Conservation (phyloP, 2,888 invertebrate species). For the Cremastobaeus sp. region DNA sequence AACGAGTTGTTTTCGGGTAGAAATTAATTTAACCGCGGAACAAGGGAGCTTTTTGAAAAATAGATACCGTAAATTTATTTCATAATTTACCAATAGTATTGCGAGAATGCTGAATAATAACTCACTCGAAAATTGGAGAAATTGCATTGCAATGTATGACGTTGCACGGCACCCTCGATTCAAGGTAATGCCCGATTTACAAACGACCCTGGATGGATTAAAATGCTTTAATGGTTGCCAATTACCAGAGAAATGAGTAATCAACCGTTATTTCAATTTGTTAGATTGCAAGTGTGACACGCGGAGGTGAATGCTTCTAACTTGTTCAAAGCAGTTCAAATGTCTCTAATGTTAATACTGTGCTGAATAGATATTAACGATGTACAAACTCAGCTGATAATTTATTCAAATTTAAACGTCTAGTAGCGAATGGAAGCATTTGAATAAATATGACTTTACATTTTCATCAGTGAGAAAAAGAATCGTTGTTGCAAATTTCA, state of each 20-base stretch:
- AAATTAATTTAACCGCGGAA: too few relatives aligned
- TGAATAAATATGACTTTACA: slow-evolving; percentile 12
- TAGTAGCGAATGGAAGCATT: not conserved
- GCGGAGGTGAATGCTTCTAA: slow-evolving; percentile 24
- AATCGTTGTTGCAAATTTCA: too few relatives aligned
- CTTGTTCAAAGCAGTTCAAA: slow-evolving; percentile 24
- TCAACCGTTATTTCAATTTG: slow-evolving; percentile 26
- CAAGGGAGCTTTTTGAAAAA: too few relatives aligned
- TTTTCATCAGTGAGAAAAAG: too few relatives aligned
- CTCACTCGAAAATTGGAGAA: slow-evolving; percentile 11
- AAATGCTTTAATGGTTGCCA: slow-evolving; percentile 28
- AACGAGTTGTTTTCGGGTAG: too few relatives aligned
- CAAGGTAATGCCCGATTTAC: slow-evolving; percentile 10
- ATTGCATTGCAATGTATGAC: slow-evolving; percentile 1
- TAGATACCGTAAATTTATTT: too few relatives aligned
- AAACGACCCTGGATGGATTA: slow-evolving; percentile 14
- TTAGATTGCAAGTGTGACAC: slow-evolving; percentile 15
- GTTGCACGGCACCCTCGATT: not conserved
- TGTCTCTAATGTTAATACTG: slow-evolving; percentile 14
- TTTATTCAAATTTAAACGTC: slow-evolving; percentile 27
- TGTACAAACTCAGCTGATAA: slow-evolving; percentile 14
- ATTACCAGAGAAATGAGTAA: slow-evolving; percentile 38
- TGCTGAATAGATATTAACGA: slow-evolving; percentile 19
- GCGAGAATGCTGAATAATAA: slow-evolving; percentile 10
- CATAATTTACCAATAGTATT: too few relatives aligned